Evolutionary conservation across 2,888 invertebrate genomes (phyloP).

Genomic region (Pseudeuparius sepicola): DNA sequence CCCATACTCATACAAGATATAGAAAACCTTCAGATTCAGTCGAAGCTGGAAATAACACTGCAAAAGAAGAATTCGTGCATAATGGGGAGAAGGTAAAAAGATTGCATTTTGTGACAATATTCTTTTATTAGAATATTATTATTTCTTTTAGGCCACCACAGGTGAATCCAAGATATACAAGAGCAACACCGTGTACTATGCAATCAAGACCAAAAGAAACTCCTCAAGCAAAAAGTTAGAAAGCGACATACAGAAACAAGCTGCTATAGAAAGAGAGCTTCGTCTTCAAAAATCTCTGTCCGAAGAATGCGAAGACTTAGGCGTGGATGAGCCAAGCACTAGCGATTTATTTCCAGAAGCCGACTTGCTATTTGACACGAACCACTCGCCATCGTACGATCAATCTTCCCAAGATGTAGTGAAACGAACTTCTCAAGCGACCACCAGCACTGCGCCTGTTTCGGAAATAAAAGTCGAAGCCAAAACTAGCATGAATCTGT

Average conservation of each 20-base stretch:
- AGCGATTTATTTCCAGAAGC: slow-evolving; percentile 71
- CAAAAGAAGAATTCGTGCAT: slow-evolving; percentile 35
- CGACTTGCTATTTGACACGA: slow-evolving; percentile 59
- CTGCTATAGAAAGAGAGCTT: slow-evolving; percentile 46
- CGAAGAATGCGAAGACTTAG: slow-evolving; percentile 69
- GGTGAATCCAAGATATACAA: slow-evolving; percentile 30
- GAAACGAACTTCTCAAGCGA: slow-evolving; percentile 19
- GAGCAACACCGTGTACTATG: slow-evolving; percentile 31
- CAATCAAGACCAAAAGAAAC: slow-evolving; percentile 34
- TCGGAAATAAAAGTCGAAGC: slow-evolving; percentile 30
- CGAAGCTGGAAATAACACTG: no score
- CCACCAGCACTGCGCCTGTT: slow-evolving; percentile 6
- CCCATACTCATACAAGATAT: slow-evolving; percentile 35
- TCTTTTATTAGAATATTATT: slow-evolving; percentile 7
- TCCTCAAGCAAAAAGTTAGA: slow-evolving; percentile 28
- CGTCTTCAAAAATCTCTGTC: slow-evolving; percentile 60
- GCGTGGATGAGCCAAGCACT: slow-evolving; percentile 71
- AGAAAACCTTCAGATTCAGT: slow-evolving; percentile 32
- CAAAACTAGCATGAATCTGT: slow-evolving; percentile 34
- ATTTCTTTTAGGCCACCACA: slow-evolving; percentile 25
- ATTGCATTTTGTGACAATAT: slow-evolving; percentile 6
- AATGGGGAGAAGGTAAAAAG: slow-evolving; percentile 35
- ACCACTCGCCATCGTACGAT: slow-evolving; percentile 58
- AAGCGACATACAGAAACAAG: slow-evolving; percentile 40
- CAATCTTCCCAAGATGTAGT: slow-evolving; percentile 42